A percentile compares a stretch with the other conserved stretches of the same genome.
phyloP scores from a whole-genome alignment of 1,140 invertebrate species.

The Neodiprion pinetum region DNA sequence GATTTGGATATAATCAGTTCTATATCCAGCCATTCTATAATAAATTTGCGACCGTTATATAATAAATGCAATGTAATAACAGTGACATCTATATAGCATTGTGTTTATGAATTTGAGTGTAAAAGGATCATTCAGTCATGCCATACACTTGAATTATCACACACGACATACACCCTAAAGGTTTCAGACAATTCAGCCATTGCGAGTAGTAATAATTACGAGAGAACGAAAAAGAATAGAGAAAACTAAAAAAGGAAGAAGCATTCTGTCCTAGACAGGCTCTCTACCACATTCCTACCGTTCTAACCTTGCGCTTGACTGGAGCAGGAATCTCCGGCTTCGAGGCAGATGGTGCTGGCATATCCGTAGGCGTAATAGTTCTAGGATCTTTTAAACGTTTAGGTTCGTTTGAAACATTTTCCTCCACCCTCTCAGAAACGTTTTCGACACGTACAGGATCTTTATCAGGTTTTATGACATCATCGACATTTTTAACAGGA shows the following conservation, averaged over 20 bases:
- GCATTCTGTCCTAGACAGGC: slow-evolving; percentile 29
- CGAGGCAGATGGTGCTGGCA: slow-evolving; percentile 38
- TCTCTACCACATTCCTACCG: slow-evolving; percentile 38
- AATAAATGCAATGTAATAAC: background rate
- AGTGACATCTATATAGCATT: background rate
- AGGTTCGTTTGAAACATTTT: slow-evolving; percentile 31
- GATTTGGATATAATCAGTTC: background rate
- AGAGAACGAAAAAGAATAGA: slow-evolving; percentile 22
- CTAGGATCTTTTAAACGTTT: slow-evolving; percentile 56
- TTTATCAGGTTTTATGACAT: background rate
- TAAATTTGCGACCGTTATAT: no score
- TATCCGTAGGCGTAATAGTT: slow-evolving; percentile 53
- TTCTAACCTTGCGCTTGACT: slow-evolving; percentile 63
- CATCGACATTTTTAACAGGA: background rate
- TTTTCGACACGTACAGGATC: background rate
- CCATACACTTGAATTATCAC: background rate
- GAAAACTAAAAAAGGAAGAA: slow-evolving; percentile 23
- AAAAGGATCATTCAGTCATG: background rate
- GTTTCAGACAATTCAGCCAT: slow-evolving; percentile 9
- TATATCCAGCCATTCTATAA: background rate
- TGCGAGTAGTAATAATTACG: background rate
- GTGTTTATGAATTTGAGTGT: background rate
- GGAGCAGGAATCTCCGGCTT: slow-evolving; percentile 46
- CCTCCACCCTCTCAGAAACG: background rate
- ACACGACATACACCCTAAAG: background rate